Conservation (phyloP, 2,113 vertebrate genomes). For the Sapajus apella region DNA sequence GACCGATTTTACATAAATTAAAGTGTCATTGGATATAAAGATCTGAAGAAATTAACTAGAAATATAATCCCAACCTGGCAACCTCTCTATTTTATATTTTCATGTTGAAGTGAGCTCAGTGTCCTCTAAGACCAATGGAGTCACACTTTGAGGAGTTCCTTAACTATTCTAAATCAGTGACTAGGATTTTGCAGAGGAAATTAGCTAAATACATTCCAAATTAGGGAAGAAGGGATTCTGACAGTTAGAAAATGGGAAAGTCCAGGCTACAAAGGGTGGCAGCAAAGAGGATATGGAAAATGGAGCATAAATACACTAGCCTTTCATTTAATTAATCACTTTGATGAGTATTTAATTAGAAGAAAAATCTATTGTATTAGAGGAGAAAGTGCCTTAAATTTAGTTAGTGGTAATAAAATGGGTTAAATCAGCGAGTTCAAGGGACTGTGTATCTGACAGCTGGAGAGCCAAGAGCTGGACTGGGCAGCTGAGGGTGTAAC, state of each 20-base stretch:
- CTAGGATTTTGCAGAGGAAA: background rate
- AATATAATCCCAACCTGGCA: background rate
- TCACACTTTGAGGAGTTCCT: background rate
- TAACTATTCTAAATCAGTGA: background rate
- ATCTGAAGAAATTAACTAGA: background rate
- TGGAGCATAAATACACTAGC: background rate
- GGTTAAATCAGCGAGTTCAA: no score
- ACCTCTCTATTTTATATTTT: background rate
- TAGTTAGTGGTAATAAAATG: background rate
- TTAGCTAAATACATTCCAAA: background rate
- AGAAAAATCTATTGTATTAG: background rate
- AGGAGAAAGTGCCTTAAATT: background rate
- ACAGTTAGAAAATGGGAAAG: background rate
- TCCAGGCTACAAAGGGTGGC: background rate
- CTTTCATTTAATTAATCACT: background rate
- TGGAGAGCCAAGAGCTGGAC: background rate
- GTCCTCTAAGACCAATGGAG: background rate
- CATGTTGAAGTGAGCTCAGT: background rate
- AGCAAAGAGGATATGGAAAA: background rate
- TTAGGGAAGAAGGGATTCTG: background rate
- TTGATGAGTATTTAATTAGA: background rate
- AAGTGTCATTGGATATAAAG: background rate
- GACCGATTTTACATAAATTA: background rate
- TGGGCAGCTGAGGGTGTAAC: background rate
- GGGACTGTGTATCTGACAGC: no score